Percentiles rank a stretch among this genome's conserved stretches.
phyloP scores from a whole-genome alignment of 2,888 invertebrate species.

The Fragum whitleyi region DNA sequence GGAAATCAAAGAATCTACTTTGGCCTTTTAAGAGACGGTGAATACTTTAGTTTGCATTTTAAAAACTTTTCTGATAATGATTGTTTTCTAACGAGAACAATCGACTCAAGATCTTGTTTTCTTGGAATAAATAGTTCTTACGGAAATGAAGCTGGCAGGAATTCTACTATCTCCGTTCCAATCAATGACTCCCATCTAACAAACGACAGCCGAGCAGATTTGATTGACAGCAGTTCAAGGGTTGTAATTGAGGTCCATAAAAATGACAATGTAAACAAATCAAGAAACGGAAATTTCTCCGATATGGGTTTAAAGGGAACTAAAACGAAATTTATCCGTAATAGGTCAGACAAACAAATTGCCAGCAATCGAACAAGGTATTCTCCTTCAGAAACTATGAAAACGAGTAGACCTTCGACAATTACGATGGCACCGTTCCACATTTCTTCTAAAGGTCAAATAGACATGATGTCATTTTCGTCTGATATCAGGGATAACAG shows the following conservation, averaged over 20 bases:
- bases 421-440: background rate
- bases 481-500: background rate
- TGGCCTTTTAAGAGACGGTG: background rate
- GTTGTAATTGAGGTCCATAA: slow-evolving; percentile 19
- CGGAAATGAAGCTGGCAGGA: background rate
- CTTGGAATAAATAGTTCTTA: background rate
- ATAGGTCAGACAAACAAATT: slow-evolving; percentile 20
- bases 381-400: slow-evolving; percentile 9
- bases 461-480: background rate
- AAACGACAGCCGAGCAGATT: background rate
- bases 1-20: slow-evolving; percentile 6
- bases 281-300: slow-evolving; percentile 5
- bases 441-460: background rate
- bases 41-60: background rate
- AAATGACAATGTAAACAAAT: slow-evolving; percentile 28
- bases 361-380: background rate
- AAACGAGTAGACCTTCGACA: background rate
- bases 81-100: background rate
- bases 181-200: slow-evolving; percentile 10
- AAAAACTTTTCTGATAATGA: background rate
- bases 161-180: background rate
- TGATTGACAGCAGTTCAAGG: slow-evolving; percentile 12
- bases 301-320: slow-evolving; percentile 21
- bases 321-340: slow-evolving; percentile 1
- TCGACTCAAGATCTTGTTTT: background rate